Percentiles rank a stretch among this genome's conserved stretches.
These are phyloP conservation scores for Byasa hedistus DNA, from an alignment of 2,888 invertebrate genomes.

Conservation along the genomic window DNA sequence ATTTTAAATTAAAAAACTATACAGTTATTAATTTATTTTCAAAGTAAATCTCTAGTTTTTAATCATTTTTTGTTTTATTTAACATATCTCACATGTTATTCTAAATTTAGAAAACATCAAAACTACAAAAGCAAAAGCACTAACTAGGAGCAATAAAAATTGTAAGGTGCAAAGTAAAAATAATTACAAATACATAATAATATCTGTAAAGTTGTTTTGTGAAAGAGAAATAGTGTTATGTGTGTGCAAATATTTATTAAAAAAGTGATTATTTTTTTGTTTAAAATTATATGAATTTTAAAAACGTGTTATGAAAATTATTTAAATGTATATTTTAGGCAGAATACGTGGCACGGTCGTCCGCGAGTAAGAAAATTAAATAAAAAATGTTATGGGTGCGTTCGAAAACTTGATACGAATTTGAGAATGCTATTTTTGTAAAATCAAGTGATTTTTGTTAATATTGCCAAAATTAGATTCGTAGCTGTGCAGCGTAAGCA, in stretches of 20 bases:
- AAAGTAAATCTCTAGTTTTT: too few species aligned
- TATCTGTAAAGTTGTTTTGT: not conserved
- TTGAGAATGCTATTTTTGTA: too few species aligned
- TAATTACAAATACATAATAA: conserved; percentile 19
- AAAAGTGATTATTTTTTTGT: not conserved
- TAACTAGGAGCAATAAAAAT: conserved; percentile 45
- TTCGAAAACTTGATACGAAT: not conserved
- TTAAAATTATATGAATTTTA: not conserved
- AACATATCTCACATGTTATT: too few species aligned
- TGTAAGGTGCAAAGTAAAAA: conserved; percentile 49
- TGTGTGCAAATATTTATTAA: too few species aligned
- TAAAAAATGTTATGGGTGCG: not conserved
- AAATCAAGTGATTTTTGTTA: not conserved
- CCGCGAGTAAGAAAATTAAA: not conserved
- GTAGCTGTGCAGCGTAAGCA: conserved; percentile 21
- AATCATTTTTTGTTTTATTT: too few species aligned
- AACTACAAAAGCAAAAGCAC: conserved; percentile 51
- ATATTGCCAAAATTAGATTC: not conserved
- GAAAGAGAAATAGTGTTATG: not conserved
- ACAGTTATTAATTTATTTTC: too few species aligned
- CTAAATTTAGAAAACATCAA: conserved; percentile 5
- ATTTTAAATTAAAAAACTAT: too few species aligned
- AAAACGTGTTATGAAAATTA: not conserved
- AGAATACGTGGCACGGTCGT: not conserved
- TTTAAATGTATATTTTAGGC: not conserved